A percentile compares a stretch with the other conserved stretches of the same genome.
These are phyloP conservation scores for Taenioides sp. DNA, from an alignment of 2,797 vertebrate species.

Conservation along the genomic window DNA sequence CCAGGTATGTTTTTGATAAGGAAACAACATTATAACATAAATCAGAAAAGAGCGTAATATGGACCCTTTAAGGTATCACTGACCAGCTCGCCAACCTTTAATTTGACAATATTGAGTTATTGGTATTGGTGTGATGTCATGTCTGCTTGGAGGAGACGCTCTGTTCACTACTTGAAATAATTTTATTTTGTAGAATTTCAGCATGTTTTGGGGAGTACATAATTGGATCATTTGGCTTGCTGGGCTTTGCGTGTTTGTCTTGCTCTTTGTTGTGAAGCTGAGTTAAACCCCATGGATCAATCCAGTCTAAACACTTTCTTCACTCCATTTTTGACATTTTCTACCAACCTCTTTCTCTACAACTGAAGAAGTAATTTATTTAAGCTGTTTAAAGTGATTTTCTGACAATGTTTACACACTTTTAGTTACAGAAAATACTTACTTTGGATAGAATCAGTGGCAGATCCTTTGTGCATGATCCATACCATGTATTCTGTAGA, in stretches of 20 bases:
- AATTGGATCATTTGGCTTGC: slow-evolving; percentile 56
- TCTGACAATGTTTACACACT: slow-evolving; percentile 52
- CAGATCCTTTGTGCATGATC: not conserved
- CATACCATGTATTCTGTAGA: not conserved
- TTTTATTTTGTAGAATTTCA: not conserved
- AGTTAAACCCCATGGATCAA: slow-evolving; percentile 60
- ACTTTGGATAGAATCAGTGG: slow-evolving; percentile 35
- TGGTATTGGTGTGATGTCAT: not conserved
- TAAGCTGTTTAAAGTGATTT: slow-evolving; percentile 40
- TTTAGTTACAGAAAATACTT: slow-evolving; percentile 40
- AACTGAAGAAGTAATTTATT: slow-evolving; percentile 14
- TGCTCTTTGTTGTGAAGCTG: slow-evolving; percentile 55
- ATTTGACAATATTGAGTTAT: not conserved
- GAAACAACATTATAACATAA: too few species aligned
- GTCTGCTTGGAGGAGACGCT: not conserved
- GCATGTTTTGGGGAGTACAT: slow-evolving; percentile 36
- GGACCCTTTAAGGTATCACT: not conserved
- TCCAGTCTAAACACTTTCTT: slow-evolving; percentile 66
- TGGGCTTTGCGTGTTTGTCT: slow-evolving; percentile 43
- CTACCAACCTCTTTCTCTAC: slow-evolving; percentile 22
- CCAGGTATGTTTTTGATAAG: too few species aligned
- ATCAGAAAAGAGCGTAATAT: too few species aligned
- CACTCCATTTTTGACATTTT: slow-evolving; percentile 62
- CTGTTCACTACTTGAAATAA: slow-evolving; percentile 29
- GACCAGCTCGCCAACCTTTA: not conserved